Base-by-base conservation (phyloP, 2,113 vertebrate genomes). In the Solenodon paradoxus region DNA sequence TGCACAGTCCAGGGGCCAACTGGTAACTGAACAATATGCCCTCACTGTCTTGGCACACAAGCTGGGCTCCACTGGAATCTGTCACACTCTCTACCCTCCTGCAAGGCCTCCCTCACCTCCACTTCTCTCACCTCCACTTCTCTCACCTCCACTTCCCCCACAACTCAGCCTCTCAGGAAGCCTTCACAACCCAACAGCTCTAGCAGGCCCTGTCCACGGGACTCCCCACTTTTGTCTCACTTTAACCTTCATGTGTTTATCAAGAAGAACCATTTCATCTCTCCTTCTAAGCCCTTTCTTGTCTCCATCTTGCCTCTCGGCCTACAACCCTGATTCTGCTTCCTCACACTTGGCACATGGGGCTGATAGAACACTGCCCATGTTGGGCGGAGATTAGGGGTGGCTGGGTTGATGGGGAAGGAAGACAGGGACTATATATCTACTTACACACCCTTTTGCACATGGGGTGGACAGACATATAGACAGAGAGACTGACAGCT, bases 21-120 rank as follows among this genome's bases (percentile, higher is more conserved):
- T 47, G 24, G 26, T 68, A 30, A 57, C 45, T 20, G 22, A 55
- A 32, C 42, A 78, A 13, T 20, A 22, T 9, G 11, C 47, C 79
- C 24, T 66, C 49, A 59, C 35, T 61, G 42, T 87, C 38, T 82
- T 53, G 35, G 71, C 45, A 30, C 24, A 9, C 38, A 5, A 16
- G 19, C 5, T 0, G 9, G 42, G 19, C 28, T 26, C 26, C 68
- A 24, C 7, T 0, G 2, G 68, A 49, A 42, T 17, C 24, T 1
- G 6, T 32, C 53, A 10, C 17, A 24, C 12, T 81, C n/a, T 59
- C 26, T 55, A 55, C 13, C 16, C 35, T 63, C 55, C 51, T 38
- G 57, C 64, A 49, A 24, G 38, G 0, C 28, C 3, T n/a, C n/a
- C n/a, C n/a, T n/a, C n/a, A n/a, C n/a, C n/a, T n/a, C n/a, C n/a